A percentile compares a stretch with the other conserved stretches of the same genome.
Conservation (phyloP, 2,797 vertebrate genomes). For the Megaceryle alcyon region DNA sequence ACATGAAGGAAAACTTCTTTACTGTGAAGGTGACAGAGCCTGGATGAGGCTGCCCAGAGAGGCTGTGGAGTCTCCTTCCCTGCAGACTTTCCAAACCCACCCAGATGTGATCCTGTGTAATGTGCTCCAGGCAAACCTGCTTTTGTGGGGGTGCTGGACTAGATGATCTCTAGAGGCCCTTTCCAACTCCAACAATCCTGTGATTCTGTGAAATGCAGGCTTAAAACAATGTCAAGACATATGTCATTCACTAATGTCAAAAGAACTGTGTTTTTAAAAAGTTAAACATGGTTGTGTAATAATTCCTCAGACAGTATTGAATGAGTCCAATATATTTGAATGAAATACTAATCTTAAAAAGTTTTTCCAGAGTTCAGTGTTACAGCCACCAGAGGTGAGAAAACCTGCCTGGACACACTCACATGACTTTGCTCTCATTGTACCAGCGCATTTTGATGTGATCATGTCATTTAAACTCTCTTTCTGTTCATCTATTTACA, state of each 20-base stretch:
- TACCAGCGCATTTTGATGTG: neutral
- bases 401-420: neutral
- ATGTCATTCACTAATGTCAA: neutral
- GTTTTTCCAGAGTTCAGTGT: neutral
- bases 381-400: neutral
- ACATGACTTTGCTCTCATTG: fast-evolving
- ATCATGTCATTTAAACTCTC: neutral
- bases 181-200: too few species aligned
- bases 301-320: neutral
- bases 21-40: too few species aligned
- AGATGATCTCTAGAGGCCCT: too few species aligned
- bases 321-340: neutral
- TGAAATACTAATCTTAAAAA: neutral
- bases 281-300: neutral
- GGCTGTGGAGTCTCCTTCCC: too few species aligned
- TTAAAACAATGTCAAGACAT: neutral
- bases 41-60: too few species aligned
- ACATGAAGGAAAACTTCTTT: too few species aligned
- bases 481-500: neutral
- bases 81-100: too few species aligned
- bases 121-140: too few species aligned
- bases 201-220: neutral
- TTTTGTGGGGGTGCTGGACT: too few species aligned
- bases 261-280: neutral
- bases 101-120: too few species aligned